Evolutionary conservation across 2,888 invertebrate genomes (phyloP).

Genomic region (Laothoe populi): DNA sequence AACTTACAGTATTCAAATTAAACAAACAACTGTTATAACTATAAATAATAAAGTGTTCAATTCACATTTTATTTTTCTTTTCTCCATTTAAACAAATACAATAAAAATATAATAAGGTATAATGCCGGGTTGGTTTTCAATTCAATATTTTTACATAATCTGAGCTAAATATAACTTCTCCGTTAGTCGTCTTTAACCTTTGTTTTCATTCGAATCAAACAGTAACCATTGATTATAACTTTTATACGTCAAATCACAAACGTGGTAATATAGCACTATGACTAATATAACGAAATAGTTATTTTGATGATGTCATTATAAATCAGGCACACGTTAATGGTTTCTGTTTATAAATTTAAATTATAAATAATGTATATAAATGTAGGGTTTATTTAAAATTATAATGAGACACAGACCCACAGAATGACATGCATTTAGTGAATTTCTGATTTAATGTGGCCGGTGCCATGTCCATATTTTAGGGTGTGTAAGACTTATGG

Average conservation of each 20-base stretch:
- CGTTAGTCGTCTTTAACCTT: not conserved
- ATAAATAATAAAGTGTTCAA: conserved; percentile 23
- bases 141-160: not conserved
- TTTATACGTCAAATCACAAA: no score
- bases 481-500: conserved; percentile 18
- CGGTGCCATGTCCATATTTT: conserved; percentile 14
- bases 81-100: not conserved
- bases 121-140: not conserved
- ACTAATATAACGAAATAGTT: no score
- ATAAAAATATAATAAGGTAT: not conserved
- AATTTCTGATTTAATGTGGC: conserved; percentile 19
- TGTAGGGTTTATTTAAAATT: conserved; percentile 18
- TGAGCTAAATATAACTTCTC: no score
- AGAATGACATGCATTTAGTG: conserved; percentile 17
- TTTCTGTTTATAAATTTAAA: conserved; percentile 1
- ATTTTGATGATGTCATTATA: no score
- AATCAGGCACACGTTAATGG: not conserved
- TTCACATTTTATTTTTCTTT: conserved; percentile 4
- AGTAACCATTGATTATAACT: no score
- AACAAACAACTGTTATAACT: conserved; percentile 13
- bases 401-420: not conserved
- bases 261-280: no score
- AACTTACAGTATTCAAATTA: not conserved
- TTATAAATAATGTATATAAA: not conserved
- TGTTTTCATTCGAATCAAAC: not conserved